phyloP scores from a whole-genome alignment of 2,113 vertebrate species.

The Thunnus thynnus region DNA sequence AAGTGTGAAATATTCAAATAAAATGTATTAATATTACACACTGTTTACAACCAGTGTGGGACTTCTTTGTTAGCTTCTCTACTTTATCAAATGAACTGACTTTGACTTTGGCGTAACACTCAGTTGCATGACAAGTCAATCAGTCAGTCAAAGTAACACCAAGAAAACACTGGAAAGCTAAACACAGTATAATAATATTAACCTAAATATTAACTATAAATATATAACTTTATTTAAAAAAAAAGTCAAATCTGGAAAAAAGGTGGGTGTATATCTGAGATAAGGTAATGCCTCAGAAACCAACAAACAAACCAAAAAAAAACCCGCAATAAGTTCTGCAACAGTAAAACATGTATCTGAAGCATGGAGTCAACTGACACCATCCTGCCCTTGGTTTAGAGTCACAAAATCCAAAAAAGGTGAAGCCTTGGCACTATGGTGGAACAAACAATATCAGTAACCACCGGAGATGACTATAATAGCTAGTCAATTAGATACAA shows the following conservation, averaged over 20 bases:
- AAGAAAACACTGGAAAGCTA: background rate
- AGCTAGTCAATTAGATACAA: no score
- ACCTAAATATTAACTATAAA: background rate
- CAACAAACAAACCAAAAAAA: background rate
- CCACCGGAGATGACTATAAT: no score
- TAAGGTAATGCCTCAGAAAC: background rate
- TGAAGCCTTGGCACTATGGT: no score
- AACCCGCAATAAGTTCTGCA: no score
- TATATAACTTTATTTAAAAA: no score
- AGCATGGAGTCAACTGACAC: background rate
- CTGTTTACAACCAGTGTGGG: background rate
- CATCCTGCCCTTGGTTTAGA: background rate
- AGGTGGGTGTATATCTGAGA: no score
- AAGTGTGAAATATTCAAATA: constrained; percentile 4
- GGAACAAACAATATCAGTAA: no score
- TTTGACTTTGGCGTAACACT: background rate
- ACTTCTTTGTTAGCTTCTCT: constrained; percentile 12
- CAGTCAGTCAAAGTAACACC: no score
- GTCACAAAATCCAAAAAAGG: no score
- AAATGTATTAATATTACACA: constrained; percentile 8
- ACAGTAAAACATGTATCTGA: no score
- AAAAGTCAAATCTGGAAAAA: no score
- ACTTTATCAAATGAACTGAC: constrained; percentile 3
- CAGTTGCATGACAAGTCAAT: background rate
- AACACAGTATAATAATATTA: background rate